A percentile compares a stretch with the other conserved stretches of the same genome.
Conservation (phyloP, 2,888 invertebrate species). For the Crematogaster levior region DNA sequence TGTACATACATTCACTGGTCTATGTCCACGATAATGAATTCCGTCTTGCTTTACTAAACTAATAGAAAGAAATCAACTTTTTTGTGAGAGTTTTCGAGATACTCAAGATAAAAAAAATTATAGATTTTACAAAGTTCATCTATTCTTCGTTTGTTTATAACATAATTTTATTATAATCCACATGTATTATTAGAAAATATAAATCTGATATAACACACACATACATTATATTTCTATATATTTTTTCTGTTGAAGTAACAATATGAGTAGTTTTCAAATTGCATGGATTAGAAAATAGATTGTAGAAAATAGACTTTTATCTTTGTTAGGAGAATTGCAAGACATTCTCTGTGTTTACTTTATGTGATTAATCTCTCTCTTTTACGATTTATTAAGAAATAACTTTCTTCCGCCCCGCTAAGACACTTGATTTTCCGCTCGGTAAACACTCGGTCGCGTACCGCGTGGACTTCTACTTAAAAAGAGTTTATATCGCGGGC, state of each 20-base stretch:
- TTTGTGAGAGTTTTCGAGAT: not conserved
- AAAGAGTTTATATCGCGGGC: conserved; percentile 29
- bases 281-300: not conserved
- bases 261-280: not conserved
- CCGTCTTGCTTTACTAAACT: not conserved
- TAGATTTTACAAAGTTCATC: not conserved
- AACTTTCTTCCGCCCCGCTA: not conserved
- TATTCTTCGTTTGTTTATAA: not conserved
- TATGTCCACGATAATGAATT: not conserved
- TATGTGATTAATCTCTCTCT: not conserved
- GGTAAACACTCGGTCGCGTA: not conserved
- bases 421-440: conserved; percentile 32
- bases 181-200: not conserved
- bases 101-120: not conserved
- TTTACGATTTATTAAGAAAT: conserved; percentile 26
- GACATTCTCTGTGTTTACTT: not conserved
- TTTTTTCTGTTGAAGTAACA: not conserved
- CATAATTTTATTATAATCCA: not conserved
- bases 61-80: not conserved
- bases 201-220: not conserved
- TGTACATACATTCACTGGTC: not conserved
- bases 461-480: not conserved
- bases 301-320: not conserved
- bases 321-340: not conserved
- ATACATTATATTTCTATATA: not conserved